Percentiles rank a stretch among this genome's conserved stretches.
Evolutionary conservation across 2,113 vertebrate genomes (phyloP).

Genomic region (Ctenodactylus gundi): DNA sequence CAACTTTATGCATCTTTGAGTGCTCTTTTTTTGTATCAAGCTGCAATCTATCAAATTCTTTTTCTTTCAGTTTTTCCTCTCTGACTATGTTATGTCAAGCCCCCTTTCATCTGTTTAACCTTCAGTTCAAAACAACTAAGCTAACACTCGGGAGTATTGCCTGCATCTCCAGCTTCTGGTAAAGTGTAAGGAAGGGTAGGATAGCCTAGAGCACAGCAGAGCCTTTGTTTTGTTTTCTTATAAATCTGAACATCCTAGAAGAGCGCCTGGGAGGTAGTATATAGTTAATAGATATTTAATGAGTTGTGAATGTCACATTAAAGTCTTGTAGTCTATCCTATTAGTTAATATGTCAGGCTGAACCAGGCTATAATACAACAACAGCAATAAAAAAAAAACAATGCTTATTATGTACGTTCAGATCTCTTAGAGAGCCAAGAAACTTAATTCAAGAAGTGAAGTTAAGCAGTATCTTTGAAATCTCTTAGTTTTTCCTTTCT

Average conservation of each 20-base stretch:
- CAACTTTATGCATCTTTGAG: background rate
- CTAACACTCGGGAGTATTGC: background rate
- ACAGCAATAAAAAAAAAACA: too few species aligned
- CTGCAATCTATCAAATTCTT: background rate
- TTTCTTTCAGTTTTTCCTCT: background rate
- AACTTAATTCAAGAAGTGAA: background rate
- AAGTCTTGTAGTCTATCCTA: background rate
- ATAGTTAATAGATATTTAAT: background rate
- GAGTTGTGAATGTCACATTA: background rate
- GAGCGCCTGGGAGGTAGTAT: background rate
- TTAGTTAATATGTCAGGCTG: background rate
- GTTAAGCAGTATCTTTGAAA: background rate
- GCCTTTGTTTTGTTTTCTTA: background rate
- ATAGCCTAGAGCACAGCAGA: background rate
- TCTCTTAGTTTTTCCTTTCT: background rate
- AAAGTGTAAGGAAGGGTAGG: background rate
- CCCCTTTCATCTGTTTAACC: background rate
- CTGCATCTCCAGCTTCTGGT: background rate
- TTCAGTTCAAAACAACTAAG: background rate
- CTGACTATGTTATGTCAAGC: background rate
- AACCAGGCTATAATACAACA: too few species aligned
- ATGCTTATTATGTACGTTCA: too few species aligned
- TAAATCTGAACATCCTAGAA: background rate
- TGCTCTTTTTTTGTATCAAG: background rate
- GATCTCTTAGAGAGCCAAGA: background rate